These are phyloP conservation scores for Drosophila orosa DNA, from an alignment of 1,140 invertebrate genomes.

Conservation along the genomic window DNA sequence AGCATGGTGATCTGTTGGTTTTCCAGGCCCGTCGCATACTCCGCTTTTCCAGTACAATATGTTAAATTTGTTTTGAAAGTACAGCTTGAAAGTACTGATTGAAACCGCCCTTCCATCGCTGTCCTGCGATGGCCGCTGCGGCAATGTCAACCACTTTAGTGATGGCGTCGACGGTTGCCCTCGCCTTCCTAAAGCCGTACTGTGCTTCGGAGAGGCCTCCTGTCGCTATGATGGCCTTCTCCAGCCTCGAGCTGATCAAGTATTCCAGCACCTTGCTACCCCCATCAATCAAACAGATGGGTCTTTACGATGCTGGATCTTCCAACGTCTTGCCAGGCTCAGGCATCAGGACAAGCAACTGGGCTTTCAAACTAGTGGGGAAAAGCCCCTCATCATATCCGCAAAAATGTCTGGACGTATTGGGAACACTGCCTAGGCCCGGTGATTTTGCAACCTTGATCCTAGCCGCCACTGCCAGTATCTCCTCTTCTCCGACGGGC, in stretches of 20 bases:
- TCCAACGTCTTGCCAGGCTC: background rate
- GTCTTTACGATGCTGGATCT: background rate
- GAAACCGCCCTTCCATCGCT: background rate
- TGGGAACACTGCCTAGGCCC: too few relatives aligned
- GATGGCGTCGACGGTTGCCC: background rate
- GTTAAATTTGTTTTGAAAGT: too few relatives aligned
- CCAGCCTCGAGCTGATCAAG: too few relatives aligned
- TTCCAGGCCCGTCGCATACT: too few relatives aligned
- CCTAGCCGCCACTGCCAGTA: background rate
- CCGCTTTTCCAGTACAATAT: too few relatives aligned
- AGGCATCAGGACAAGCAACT: background rate
- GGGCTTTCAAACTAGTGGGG: background rate
- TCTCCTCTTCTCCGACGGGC: background rate
- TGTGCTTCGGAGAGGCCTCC: background rate
- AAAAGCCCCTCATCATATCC: too few relatives aligned
- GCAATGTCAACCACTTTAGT: background rate
- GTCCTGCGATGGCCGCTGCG: background rate
- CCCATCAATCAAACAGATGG: background rate
- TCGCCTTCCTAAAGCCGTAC: background rate
- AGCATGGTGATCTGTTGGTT: too few relatives aligned
- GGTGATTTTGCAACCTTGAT: too few relatives aligned
- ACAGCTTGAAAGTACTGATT: too few relatives aligned
- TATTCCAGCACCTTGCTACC: background rate
- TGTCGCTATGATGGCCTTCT: too few relatives aligned
- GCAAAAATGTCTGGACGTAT: too few relatives aligned